These are phyloP conservation scores for Larimichthys polyactis DNA, from an alignment of 2,113 vertebrate species.

Conservation along the genomic window DNA sequence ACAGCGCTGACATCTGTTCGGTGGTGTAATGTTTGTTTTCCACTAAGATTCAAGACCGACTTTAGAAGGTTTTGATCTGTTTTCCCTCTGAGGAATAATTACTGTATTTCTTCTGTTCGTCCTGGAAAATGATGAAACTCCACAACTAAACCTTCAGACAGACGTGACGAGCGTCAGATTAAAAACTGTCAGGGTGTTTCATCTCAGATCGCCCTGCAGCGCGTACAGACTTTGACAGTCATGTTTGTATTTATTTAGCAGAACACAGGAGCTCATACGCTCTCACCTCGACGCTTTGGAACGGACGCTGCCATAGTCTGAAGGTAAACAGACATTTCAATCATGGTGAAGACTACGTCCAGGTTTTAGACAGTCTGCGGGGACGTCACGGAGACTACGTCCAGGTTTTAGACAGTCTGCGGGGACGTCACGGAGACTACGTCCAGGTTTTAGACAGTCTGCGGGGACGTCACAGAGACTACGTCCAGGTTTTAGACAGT, in stretches of 20 bases:
- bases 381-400: no score
- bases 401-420: no score
- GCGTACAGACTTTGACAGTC: not conserved
- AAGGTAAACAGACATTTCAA: no score
- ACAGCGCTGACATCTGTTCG: not conserved
- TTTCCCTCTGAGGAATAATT: not conserved
- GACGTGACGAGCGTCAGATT: not conserved
- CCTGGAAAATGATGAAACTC: not conserved
- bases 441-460: no score
- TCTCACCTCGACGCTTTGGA: not conserved
- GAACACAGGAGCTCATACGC: not conserved
- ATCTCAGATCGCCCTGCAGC: not conserved
- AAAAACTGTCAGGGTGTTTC: not conserved
- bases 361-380: no score
- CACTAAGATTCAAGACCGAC: no score
- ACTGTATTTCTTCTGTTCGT: not conserved
- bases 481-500: no score
- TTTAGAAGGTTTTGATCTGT: not conserved
- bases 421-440: no score
- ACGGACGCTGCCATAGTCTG: not conserved
- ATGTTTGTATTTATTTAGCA: not conserved
- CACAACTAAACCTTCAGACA: not conserved
- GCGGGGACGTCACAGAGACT: no score
- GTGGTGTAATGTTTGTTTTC: conserved; percentile 2
- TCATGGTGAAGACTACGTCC: no score